Evolutionary conservation across 2,113 vertebrate species (phyloP).

Genomic region (Corythornis vintsioides): DNA sequence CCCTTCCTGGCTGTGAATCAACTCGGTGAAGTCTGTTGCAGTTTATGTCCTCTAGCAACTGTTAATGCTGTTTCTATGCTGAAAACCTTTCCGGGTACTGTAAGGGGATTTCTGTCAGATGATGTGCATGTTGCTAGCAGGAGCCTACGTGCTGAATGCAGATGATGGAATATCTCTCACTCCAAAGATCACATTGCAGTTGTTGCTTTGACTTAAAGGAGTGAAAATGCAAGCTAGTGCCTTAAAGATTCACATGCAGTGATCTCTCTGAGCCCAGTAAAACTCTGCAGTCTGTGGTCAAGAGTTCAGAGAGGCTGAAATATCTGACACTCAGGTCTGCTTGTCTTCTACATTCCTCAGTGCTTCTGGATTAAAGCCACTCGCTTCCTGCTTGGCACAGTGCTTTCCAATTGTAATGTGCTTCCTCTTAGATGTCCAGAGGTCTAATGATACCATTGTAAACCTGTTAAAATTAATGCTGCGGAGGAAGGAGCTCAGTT

Average conservation of each 20-base stretch:
- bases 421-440: constrained; percentile 60
- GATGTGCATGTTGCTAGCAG: not conserved
- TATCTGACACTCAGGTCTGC: constrained; percentile 33
- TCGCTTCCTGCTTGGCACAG: constrained; percentile 52
- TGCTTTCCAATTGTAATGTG: constrained; percentile 21
- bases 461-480: constrained; percentile 70
- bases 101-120: constrained; percentile 42
- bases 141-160: constrained; percentile 37
- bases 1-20: constrained; percentile 31
- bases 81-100: constrained; percentile 7
- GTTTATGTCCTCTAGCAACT: constrained; percentile 51
- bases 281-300: not conserved
- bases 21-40: constrained; percentile 23
- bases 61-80: not conserved
- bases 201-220: constrained; percentile 14
- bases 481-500: constrained; percentile 54
- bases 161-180: not conserved
- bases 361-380: constrained; percentile 48
- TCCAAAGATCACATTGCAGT: constrained; percentile 43
- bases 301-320: constrained; percentile 24
- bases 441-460: constrained; percentile 61
- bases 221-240: not conserved
- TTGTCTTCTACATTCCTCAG: constrained; percentile 49
- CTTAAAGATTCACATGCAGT: not conserved
- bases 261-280: not conserved